Conservation (phyloP, 2,888 invertebrate species). For the Drosophila demipolita region DNA sequence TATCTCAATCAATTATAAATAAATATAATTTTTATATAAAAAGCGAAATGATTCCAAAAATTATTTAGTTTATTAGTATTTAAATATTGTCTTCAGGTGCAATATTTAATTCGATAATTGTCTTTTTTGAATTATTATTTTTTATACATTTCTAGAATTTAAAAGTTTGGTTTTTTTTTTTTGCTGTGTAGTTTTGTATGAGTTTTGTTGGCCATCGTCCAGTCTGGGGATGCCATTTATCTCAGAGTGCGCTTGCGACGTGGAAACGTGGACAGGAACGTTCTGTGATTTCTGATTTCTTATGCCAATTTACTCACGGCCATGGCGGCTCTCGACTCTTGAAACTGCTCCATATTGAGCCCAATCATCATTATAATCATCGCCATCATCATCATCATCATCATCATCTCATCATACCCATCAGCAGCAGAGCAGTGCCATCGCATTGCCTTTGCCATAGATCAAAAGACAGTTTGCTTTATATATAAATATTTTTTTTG, state of each 20-base stretch:
- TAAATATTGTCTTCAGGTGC: background rate
- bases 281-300: conserved; percentile 83
- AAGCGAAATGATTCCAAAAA: background rate
- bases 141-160: background rate
- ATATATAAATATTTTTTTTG: conserved; percentile 34
- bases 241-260: conserved; percentile 49
- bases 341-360: conserved; percentile 70
- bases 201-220: conserved; percentile 26
- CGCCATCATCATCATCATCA: conserved; percentile 44
- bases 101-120: background rate
- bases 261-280: conserved; percentile 63
- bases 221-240: conserved; percentile 69
- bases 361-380: conserved; percentile 52
- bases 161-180: background rate
- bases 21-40: background rate
- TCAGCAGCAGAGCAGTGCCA: conserved; percentile 29
- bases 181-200: conserved; percentile 13
- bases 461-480: conserved; percentile 82
- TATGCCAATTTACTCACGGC: conserved; percentile 77
- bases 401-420: conserved; percentile 45
- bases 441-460: conserved; percentile 60
- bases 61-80: background rate
- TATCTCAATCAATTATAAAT: background rate
- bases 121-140: background rate
- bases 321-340: conserved; percentile 40